Evolutionary conservation across 2,113 vertebrate species (phyloP), one percentile per base, ranked within the genome.

Genomic region (Naja naja): DNA sequence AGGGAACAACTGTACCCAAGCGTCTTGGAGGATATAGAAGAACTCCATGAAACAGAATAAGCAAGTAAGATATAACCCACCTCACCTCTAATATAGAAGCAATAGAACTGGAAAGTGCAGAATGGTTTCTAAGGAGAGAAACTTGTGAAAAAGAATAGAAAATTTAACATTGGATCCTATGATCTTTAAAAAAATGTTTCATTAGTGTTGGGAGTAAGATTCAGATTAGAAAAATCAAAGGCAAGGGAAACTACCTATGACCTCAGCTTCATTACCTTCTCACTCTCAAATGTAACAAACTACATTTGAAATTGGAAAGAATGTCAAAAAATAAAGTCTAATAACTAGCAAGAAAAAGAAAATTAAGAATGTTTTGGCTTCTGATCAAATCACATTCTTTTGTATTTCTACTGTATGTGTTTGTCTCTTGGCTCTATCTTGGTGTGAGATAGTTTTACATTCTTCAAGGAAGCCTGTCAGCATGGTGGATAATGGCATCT

Each of bases 41-140:
- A 92, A 64, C 88, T 93, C 27, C 0, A 1, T 56, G 58, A 96
- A 93, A 87, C n/a, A 91, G 52, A 95, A 94, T 43, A 64, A 97
- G 92, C 14, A 90, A 94, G 91, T 49, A 3, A 69, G 89, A 85
- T 16, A 88, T 88, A 93, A 60, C 25, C 25, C 91, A 53, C 55
- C 27, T 52, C 39, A 93, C 49, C 43, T 87, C 47, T 88, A 88
- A n/a, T 25, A 3, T 94, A 89, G 92, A 91, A 27, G 7, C 94
- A 22, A 20, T 49, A 89, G 54, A 91, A 25, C 23, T 54, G n/a
- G 69, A 58, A 89, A 55, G 14, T 91, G 90, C 58, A 53, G 60
- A 9, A 45, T 85, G 53, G 39, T 43, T 39, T 91, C 85, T 0
- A 0, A 89, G 0, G 88, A 90, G 74, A 20, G 22, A 85, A 94